Evolutionary conservation across 2,113 vertebrate species (phyloP), one percentile per base, ranked within the genome.

Genomic region (Lagopus leucura): DNA sequence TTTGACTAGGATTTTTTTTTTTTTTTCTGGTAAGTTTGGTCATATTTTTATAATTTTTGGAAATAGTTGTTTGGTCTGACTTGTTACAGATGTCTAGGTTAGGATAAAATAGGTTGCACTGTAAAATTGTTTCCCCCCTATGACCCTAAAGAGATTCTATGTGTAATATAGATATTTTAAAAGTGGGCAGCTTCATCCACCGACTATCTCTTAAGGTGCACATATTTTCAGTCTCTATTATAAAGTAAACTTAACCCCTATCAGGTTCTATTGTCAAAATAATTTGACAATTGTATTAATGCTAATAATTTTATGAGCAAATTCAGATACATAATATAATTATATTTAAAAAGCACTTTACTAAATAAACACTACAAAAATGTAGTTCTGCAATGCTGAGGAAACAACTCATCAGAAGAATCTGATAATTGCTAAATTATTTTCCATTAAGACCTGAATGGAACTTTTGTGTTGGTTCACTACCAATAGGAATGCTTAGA

Each of bases 381-480:
- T 34, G 2, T 32, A 54, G 3, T 28, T 5, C 16, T 78, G 13
- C 13, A 72, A 12, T 24, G 10, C 13, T 20, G 81, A 64, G 20
- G 65, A 81, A 91, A 67, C 3, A 0, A 57, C 32, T 48, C 24
- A 48, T 25, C 43, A 76, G 21, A 64, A 21, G 11, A 75, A 64
- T 2, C 5, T 30, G 27, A 61, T 47, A 77, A 89, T 36, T 4
- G 57, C 2, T 18, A 15, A 6, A 32, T 82, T 60, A 13, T 36
- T 65, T 83, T 66, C 4, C 3, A 2, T 40, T 64, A 58, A 60
- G 5, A 43, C n/a, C 57, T 77, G 8, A 63, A 18, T 2, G 24
- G 60, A 22, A 36, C 19, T 50, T 81, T 54, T 45, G 3, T 3
- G 5, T 58, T 2, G 0, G 22, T 55, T 83, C n/a, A 50, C 0